A percentile compares a stretch with the other conserved stretches of the same genome.
Evolutionary conservation across 2,888 invertebrate species (phyloP).

Genomic region (Aphidius colemani): DNA sequence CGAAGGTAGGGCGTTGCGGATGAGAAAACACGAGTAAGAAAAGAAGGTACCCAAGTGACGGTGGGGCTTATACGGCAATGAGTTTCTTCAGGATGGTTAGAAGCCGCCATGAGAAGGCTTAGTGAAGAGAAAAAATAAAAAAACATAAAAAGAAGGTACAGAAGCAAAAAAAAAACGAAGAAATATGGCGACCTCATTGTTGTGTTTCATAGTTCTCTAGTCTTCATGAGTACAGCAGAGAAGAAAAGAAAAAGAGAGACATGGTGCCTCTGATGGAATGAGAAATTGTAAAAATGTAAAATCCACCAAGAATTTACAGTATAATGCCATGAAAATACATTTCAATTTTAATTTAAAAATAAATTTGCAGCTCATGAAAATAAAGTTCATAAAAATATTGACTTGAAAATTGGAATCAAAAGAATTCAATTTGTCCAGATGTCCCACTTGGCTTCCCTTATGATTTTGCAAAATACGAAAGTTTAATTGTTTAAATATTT

Average conservation of each 20-base stretch:
- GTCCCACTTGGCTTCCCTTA: too few relatives aligned
- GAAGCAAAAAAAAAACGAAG: slow-evolving; percentile 36
- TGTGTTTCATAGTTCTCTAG: slow-evolving; percentile 31
- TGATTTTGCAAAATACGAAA: too few relatives aligned
- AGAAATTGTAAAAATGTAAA: too few relatives aligned
- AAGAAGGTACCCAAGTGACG: slow-evolving; percentile 39
- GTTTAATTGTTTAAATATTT: too few relatives aligned
- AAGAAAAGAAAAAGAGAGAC: slow-evolving; percentile 33
- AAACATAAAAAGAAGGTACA: slow-evolving; percentile 19
- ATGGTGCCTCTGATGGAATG: too few relatives aligned
- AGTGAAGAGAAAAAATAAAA: slow-evolving; percentile 45
- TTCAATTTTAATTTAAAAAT: too few relatives aligned
- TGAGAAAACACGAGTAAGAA: slow-evolving; percentile 48
- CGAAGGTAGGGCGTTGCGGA: slow-evolving; percentile 59
- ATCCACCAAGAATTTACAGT: slow-evolving; percentile 2
- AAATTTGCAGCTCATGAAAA: too few relatives aligned
- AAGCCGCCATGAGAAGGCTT: slow-evolving; percentile 37
- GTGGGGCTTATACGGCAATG: slow-evolving; percentile 44
- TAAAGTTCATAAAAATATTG: not conserved
- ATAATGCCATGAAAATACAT: too few relatives aligned
- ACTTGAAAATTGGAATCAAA: too few relatives aligned
- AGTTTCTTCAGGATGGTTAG: slow-evolving; percentile 46
- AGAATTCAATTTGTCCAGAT: too few relatives aligned
- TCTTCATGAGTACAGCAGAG: slow-evolving; percentile 30
- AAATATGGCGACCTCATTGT: slow-evolving; percentile 56